These are phyloP conservation scores for Tipula lateralis DNA, from an alignment of 2,888 invertebrate genomes.

Conservation along the genomic window DNA sequence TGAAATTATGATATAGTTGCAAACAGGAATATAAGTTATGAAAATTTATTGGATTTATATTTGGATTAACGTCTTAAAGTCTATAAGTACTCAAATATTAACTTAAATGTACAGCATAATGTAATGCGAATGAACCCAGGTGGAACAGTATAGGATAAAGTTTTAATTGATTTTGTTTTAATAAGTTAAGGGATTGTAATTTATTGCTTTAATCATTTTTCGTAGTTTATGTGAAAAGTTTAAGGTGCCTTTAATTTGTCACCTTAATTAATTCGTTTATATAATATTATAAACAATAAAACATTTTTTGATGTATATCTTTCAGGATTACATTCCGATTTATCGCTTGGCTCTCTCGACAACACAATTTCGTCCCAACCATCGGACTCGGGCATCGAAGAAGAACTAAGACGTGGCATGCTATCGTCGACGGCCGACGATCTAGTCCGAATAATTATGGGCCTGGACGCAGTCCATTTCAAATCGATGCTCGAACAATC, in stretches of 20 bases:
- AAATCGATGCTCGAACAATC: slow-evolving; percentile 73
- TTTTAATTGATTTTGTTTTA: slow-evolving; percentile 13
- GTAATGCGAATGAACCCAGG: neutral
- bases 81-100: neutral
- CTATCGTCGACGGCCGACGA: slow-evolving; percentile 70
- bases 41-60: neutral
- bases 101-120: neutral
- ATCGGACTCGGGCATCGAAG: slow-evolving; percentile 49
- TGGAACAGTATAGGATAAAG: neutral
- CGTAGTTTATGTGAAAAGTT: neutral
- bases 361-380: slow-evolving; percentile 46
- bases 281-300: neutral
- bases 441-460: slow-evolving; percentile 65
- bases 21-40: neutral
- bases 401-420: slow-evolving; percentile 57
- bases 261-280: neutral
- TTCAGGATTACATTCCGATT: slow-evolving; percentile 64
- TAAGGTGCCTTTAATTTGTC: neutral
- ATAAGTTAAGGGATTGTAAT: neutral
- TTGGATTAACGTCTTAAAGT: neutral
- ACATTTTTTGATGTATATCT: neutral
- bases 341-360: slow-evolving; percentile 60
- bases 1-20: neutral
- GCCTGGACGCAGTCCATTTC: slow-evolving; percentile 68
- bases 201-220: neutral